phyloP scores from a whole-genome alignment of 1,140 invertebrate genomes.

The Micrasema longulum region DNA sequence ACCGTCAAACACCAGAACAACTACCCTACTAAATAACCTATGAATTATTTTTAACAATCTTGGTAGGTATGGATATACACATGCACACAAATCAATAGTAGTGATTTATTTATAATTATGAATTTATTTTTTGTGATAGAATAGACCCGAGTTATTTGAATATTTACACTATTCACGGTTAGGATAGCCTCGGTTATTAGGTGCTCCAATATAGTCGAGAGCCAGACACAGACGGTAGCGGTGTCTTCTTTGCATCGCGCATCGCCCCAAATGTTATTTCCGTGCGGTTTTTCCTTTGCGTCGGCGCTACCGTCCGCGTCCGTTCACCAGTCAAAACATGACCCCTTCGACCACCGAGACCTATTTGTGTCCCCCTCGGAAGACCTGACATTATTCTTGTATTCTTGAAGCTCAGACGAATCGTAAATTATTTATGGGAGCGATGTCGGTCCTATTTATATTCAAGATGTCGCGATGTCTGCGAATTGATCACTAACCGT shows the following conservation, averaged over 20 bases:
- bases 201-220: constrained; percentile 28
- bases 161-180: no score
- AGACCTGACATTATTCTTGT: constrained; percentile 33
- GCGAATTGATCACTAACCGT: background rate
- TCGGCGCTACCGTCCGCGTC: background rate
- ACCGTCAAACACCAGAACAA: no score
- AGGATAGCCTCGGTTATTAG: background rate
- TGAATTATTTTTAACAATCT: no score
- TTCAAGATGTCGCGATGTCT: background rate
- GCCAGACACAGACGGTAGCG: constrained; percentile 31
- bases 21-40: no score
- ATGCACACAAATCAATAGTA: no score
- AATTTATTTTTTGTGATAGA: no score
- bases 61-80: no score
- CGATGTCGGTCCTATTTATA: background rate
- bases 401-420: constrained; percentile 33
- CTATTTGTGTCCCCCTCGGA: constrained; percentile 32
- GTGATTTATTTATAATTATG: no score
- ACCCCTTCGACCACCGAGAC: constrained; percentile 19
- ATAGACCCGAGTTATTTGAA: no score
- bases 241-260: constrained; percentile 9
- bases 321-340: constrained; percentile 40
- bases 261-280: constrained; percentile 36
- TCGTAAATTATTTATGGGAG: constrained; percentile 8
- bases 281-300: constrained; percentile 20